Evolutionary conservation across 1,140 invertebrate species (phyloP).

Genomic region (Phortica variegata): DNA sequence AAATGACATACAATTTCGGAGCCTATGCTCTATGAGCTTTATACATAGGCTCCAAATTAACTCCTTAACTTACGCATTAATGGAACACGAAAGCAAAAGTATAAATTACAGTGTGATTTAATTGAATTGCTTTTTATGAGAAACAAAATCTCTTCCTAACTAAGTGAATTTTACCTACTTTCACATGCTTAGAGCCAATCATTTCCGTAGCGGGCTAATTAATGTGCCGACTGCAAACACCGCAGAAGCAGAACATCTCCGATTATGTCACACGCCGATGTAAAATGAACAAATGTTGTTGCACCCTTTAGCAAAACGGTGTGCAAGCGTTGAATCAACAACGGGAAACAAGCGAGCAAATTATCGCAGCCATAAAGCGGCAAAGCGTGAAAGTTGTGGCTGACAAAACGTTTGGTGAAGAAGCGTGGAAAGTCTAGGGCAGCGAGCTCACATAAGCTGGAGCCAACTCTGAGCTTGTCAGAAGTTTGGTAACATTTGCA

Average conservation of each 20-base stretch:
- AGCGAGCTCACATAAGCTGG: too few relatives aligned
- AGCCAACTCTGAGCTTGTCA: too few relatives aligned
- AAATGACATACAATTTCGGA: slow-evolving; percentile 6
- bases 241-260: slow-evolving; percentile 8
- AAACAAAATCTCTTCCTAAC: too few relatives aligned
- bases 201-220: too few relatives aligned
- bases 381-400: slow-evolving; percentile 13
- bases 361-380: slow-evolving; percentile 30
- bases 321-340: not conserved
- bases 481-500: slow-evolving; percentile 13
- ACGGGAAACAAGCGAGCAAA: slow-evolving; percentile 9
- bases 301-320: slow-evolving; percentile 19
- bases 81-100: slow-evolving; percentile 9
- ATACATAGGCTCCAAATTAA: slow-evolving; percentile 9
- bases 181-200: too few relatives aligned
- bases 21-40: slow-evolving; percentile 10
- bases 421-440: slow-evolving; percentile 1
- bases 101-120: slow-evolving; percentile 15
- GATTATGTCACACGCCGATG: slow-evolving; percentile 32
- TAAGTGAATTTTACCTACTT: too few relatives aligned
- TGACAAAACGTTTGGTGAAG: slow-evolving; percentile 6
- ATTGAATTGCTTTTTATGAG: too few relatives aligned
- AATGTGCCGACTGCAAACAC: too few relatives aligned
- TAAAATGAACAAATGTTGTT: slow-evolving; percentile 17
- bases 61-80: not conserved